Evolutionary conservation across 2,888 invertebrate genomes (phyloP), one percentile per base, ranked within the genome.

Genomic region (Lithophane ornitopus): DNA sequence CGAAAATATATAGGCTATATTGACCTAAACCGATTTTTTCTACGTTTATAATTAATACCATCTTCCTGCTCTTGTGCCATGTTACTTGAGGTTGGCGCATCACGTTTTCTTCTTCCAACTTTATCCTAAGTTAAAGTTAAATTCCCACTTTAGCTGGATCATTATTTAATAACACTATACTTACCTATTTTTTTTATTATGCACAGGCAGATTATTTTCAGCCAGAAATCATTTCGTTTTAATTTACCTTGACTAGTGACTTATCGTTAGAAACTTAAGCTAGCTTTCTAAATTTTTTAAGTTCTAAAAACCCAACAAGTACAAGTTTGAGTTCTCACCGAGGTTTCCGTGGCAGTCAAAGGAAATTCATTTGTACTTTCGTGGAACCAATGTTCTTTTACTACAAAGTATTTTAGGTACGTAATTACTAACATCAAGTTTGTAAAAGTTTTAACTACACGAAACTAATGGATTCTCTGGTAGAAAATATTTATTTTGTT

Each of bases 311-410:
- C 62, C 72, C 19, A 66, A 59, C 67, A 66, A 54, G 65, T 28
- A 61, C 58, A 6, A 71, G 70, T 83, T 80, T 63, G n/a, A 80
- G 73, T 76, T 80, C 68, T 54, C 52, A 22, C 61, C 49, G 73
- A 73, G 73, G 73, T 83, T 83, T 76, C 70, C 70, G n/a, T 39
- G 34, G 80, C 58, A 69, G 68, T 74, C 65, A 73, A 73, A 80
- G 69, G 54, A 80, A 80, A 76, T 83, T 76, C 76, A 80, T 83
- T 76, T 80, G 70, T 76, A 65, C 61, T 70, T 82, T 65, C 58
- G 61, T 68, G 28, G 52, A 73, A 70, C 70, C 70, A 22, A 70
- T 70, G 73, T 74, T 61, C 70, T 73, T 73, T 59, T 54, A 19
- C 65, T 65, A 73, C 72, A 58, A 78, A 82, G 78, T 81, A 82